These are phyloP conservation scores for Actinia tenebrosa DNA, from an alignment of 64 coral and sea anemone genomes.

Conservation along the genomic window DNA sequence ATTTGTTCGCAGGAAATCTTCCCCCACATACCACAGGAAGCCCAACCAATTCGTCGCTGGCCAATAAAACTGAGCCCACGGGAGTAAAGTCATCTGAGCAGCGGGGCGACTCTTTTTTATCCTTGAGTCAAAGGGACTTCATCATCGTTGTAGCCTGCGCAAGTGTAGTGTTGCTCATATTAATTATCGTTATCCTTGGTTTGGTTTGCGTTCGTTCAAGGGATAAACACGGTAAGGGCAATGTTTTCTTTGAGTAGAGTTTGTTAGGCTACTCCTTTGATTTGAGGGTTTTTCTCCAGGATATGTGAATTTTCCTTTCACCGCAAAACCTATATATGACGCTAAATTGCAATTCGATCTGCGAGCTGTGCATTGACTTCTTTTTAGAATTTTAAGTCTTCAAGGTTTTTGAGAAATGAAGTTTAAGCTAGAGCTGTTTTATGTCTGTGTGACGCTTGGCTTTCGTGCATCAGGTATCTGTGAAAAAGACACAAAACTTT, in stretches of 20 bases:
- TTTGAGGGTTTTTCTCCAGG: background rate
- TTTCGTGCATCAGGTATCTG: too few relatives aligned
- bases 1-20: background rate
- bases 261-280: too few relatives aligned
- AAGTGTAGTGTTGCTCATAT: background rate
- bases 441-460: too few relatives aligned
- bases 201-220: background rate
- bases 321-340: too few relatives aligned
- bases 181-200: background rate
- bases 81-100: background rate
- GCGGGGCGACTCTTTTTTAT: background rate
- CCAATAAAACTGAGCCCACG: background rate
- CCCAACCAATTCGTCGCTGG: background rate
- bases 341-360: too few relatives aligned
- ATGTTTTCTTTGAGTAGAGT: background rate
- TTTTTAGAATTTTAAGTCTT: too few relatives aligned
- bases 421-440: too few relatives aligned
- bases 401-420: too few relatives aligned
- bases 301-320: too few relatives aligned
- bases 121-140: background rate
- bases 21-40: constrained; percentile 15
- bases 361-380: too few relatives aligned
- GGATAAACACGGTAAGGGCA: background rate
- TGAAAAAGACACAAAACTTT: too few relatives aligned
- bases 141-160: constrained; percentile 5